A percentile compares a stretch with the other conserved stretches of the same genome.
Evolutionary conservation across 2,113 vertebrate species (phyloP).

Genomic region (Elaphurus davidianus): DNA sequence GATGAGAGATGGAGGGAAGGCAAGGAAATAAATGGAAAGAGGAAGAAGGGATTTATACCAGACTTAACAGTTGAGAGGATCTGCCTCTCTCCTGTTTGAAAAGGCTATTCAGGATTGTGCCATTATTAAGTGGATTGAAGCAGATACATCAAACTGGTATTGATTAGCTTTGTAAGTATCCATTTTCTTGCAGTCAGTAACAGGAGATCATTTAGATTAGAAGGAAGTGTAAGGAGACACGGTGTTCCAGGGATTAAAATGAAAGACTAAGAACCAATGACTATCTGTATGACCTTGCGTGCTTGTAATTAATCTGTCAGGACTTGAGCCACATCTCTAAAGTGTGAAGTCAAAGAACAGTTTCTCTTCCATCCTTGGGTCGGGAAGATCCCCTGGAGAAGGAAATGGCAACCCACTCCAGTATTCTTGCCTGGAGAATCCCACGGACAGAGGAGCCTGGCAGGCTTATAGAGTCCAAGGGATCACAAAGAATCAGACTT

Average conservation of each 20-base stretch:
- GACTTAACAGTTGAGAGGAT: background rate
- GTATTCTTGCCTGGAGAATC: background rate
- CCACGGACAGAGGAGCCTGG: background rate
- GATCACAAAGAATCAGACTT: background rate
- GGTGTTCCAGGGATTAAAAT: background rate
- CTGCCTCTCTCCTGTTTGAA: background rate
- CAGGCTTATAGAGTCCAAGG: background rate
- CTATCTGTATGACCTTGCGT: background rate
- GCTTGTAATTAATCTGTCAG: background rate
- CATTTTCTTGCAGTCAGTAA: background rate
- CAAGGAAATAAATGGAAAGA: background rate
- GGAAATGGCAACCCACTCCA: background rate
- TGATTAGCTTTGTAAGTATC: conserved; percentile 53
- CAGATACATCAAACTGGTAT: conserved; percentile 25
- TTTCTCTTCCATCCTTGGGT: background rate
- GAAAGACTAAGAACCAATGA: background rate
- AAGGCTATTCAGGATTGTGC: background rate
- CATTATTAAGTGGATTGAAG: background rate
- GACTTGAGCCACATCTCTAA: background rate
- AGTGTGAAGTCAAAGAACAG: background rate
- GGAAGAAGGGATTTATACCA: background rate
- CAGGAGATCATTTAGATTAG: conserved; percentile 32
- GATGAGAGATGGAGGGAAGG: background rate
- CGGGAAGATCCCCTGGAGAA: background rate
- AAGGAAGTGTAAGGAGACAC: background rate